Evolutionary conservation across 2,113 vertebrate genomes (phyloP).

Genomic region (Oxyruncus cristatus): DNA sequence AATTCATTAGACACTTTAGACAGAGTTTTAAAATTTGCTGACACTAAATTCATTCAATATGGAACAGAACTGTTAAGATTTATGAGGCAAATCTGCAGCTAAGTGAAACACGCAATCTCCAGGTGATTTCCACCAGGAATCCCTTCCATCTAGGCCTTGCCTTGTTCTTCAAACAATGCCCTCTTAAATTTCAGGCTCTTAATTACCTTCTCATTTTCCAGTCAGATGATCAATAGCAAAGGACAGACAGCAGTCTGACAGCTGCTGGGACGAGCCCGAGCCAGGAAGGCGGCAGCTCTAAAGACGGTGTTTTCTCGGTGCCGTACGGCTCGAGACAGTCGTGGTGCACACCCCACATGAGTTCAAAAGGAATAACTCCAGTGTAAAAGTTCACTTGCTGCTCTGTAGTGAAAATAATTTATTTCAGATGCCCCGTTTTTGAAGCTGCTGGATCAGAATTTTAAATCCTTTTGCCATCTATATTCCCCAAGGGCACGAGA

Average conservation of each 20-base stretch:
- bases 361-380: conserved; percentile 65
- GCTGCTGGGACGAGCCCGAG: neutral
- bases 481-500: conserved; percentile 40
- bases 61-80: neutral
- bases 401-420: conserved; percentile 64
- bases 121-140: conserved; percentile 21
- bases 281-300: neutral
- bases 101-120: neutral
- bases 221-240: neutral
- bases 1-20: conserved; percentile 59
- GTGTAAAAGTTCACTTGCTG: conserved; percentile 44
- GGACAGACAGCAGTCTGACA: neutral
- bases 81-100: neutral
- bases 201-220: conserved; percentile 5
- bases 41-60: conserved; percentile 15
- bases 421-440: conserved; percentile 55
- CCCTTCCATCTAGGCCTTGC: neutral
- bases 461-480: conserved; percentile 66
- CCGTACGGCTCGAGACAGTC: neutral
- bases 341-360: neutral
- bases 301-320: neutral
- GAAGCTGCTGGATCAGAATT: conserved; percentile 72
- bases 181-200: neutral
- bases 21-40: conserved; percentile 42
- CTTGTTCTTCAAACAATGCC: neutral